Evolutionary conservation across 2,888 invertebrate species (phyloP).

Genomic region (Aspidiotus destructor): DNA sequence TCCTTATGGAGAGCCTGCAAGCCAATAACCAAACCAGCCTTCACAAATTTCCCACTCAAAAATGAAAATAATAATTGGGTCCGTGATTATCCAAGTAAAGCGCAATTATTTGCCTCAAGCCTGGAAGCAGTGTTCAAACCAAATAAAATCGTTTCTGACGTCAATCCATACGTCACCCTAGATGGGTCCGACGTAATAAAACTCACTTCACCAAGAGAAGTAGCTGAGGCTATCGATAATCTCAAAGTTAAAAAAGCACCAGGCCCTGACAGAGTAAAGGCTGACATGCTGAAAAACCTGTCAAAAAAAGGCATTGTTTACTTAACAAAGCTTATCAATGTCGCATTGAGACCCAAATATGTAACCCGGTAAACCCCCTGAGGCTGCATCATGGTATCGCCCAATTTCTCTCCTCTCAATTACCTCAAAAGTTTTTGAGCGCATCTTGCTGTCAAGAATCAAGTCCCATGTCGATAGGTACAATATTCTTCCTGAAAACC

Average conservation of each 20-base stretch:
- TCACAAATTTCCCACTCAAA: background rate
- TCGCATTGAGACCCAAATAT: conserved; percentile 4
- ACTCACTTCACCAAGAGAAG: background rate
- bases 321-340: conserved; percentile 11
- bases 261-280: background rate
- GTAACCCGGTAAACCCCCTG: conserved; percentile 12
- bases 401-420: conserved; percentile 13
- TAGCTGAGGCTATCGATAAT: conserved; percentile 4
- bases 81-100: background rate
- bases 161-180: background rate
- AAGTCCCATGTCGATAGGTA: background rate
- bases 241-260: conserved; percentile 4
- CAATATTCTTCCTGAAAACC: conserved; percentile 1
- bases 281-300: conserved; percentile 1
- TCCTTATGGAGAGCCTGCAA: background rate
- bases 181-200: conserved; percentile 4
- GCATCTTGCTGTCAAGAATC: background rate
- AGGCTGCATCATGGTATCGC: conserved; percentile 2
- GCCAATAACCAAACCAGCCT: background rate
- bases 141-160: background rate
- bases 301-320: conserved; percentile 9
- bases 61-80: background rate
- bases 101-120: background rate
- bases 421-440: conserved; percentile 12
- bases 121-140: conserved; percentile 4